These are phyloP conservation scores for Leptodactylus fallax DNA, from an alignment of 2,797 vertebrate genomes.

Conservation along the genomic window DNA sequence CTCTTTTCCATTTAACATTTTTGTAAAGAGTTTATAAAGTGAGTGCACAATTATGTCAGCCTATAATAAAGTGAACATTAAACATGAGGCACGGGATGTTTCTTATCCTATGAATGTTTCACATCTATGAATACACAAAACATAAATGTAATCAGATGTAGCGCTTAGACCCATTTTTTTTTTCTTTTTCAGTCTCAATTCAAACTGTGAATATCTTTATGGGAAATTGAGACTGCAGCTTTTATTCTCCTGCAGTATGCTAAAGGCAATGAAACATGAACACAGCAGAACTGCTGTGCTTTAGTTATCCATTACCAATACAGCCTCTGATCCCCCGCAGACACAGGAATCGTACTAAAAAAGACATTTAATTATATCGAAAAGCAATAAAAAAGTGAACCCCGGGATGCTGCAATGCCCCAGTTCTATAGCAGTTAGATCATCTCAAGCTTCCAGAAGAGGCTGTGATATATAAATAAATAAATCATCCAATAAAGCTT, in stretches of 20 bases:
- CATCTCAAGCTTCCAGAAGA: slow-evolving; percentile 33
- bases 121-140: slow-evolving; percentile 62
- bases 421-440: slow-evolving; percentile 62
- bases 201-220: slow-evolving; percentile 63
- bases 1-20: not conserved
- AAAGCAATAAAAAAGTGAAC: slow-evolving; percentile 66
- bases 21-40: not conserved
- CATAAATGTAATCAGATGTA: slow-evolving; percentile 71
- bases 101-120: slow-evolving; percentile 25
- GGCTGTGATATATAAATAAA: slow-evolving; percentile 33
- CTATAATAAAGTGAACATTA: not conserved
- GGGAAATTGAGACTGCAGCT: slow-evolving; percentile 61
- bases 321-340: slow-evolving; percentile 62
- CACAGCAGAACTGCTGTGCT: slow-evolving; percentile 48
- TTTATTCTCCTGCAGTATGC: slow-evolving; percentile 66
- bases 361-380: slow-evolving; percentile 69
- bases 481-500: slow-evolving; percentile 10
- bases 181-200: slow-evolving; percentile 59
- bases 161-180: slow-evolving; percentile 60
- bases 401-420: slow-evolving; percentile 61
- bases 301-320: slow-evolving; percentile 60
- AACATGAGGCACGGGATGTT: slow-evolving; percentile 1
- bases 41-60: not conserved
- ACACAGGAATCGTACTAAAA: slow-evolving; percentile 66
- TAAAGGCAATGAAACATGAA: slow-evolving; percentile 51